Base-by-base conservation (phyloP, 35 echinoderm and acorn worm species). In the Diadema setosum region DNA sequence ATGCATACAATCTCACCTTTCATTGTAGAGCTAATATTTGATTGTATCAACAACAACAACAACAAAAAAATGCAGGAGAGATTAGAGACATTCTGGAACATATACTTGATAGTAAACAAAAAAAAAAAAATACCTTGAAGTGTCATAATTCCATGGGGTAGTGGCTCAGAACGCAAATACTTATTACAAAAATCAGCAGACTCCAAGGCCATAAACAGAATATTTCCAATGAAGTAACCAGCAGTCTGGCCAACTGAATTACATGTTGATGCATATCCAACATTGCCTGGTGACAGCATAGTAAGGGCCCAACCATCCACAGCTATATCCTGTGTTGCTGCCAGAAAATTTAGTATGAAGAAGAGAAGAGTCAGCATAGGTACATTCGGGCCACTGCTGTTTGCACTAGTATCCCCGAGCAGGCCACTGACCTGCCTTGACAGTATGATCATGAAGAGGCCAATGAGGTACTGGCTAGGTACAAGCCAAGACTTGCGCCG, bases 251-350 rank as follows among this genome's bases (percentile, higher is more conserved):
- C 96, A 16, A 99, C 96, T 31, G 74, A 59, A 89, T 99, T 99
- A 49, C 96, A 99, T 21, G 96, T 99, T 35, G 96, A 99, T 32
- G 96, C 96, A 83, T 99, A 99, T 3, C 92, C 96, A 17, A 99
- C 89, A 85, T 99, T 99, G 21, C 81, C 42, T 33, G 63, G 69
- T 18, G 96, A 94, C 16, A 99, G 75, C 96, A 99, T 99, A 8
- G 96, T 99, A 4, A 99, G 76, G 12, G 96, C 96, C 96, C 96
- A 99, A 6, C 96, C 96, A 42, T 99, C 96, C 11, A 99, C 96
- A 6, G 96, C 96, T 40, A 99, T 95, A 42, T 99, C 96, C 44
- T 99, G 96, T 20, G 96, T 99, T 1, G 96, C 96, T 35, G 96
- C 96, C 34, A 99, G 45, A 76, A 99, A 99, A 39, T 99, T 99